Evolutionary conservation across 2,797 vertebrate genomes (phyloP).

Genomic region (Phrynocephalus guinanensis): DNA sequence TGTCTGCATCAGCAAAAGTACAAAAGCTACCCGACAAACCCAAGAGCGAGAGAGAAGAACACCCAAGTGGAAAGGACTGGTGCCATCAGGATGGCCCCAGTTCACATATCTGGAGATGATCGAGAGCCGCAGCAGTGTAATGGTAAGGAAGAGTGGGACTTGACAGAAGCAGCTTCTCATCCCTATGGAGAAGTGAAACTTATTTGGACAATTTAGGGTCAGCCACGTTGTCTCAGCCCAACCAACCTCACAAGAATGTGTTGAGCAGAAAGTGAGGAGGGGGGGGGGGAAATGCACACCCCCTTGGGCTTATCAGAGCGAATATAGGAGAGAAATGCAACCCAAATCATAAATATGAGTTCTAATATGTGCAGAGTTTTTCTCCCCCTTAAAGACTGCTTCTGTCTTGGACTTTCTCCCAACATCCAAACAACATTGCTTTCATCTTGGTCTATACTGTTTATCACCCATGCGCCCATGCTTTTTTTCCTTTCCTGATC

Average conservation of each 20-base stretch:
- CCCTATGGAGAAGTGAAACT: neutral
- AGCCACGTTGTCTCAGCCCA: neutral
- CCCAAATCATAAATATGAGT: too few relatives aligned
- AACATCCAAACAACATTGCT: too few relatives aligned
- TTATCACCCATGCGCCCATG: too few relatives aligned
- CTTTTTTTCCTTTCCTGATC: too few relatives aligned
- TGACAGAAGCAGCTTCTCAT: neutral
- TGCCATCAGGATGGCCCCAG: neutral
- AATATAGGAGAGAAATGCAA: neutral
- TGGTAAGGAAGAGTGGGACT: neutral
- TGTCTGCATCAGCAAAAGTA: neutral
- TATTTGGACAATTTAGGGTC: neutral
- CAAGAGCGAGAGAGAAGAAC: neutral
- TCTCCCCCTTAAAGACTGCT: too few relatives aligned
- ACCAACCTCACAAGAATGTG: neutral
- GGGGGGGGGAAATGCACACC: too few relatives aligned
- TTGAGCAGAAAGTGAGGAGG: neutral
- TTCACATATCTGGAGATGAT: neutral
- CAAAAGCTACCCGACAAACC: neutral
- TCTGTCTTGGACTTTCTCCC: too few relatives aligned
- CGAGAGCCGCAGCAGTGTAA: neutral
- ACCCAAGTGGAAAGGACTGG: neutral
- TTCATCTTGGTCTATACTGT: too few relatives aligned
- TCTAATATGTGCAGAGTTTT: too few relatives aligned
- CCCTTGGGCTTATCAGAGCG: neutral